phyloP scores from a whole-genome alignment of 2,888 invertebrate species.

The Trachelus tabidus region DNA sequence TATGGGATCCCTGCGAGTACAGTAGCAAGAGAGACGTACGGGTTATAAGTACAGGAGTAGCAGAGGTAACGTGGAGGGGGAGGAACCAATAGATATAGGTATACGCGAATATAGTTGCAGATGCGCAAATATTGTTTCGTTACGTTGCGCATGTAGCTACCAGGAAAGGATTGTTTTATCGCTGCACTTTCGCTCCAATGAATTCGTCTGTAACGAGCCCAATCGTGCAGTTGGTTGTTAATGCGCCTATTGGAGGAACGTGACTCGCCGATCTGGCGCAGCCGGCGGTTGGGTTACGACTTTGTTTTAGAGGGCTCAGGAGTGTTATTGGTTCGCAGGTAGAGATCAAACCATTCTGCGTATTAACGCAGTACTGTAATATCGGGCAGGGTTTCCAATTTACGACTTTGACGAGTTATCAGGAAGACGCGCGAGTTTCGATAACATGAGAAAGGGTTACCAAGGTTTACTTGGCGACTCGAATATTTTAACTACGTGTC shows the following conservation, averaged over 20 bases:
- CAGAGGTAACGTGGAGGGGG: background rate
- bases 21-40: background rate
- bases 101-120: constrained; percentile 42
- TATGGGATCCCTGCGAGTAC: constrained; percentile 7
- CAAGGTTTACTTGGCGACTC: background rate
- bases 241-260: background rate
- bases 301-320: background rate
- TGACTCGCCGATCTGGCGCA: background rate
- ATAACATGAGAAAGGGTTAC: background rate
- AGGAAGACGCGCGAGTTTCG: background rate
- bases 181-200: constrained; percentile 46
- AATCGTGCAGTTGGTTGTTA: constrained; percentile 17
- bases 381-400: background rate
- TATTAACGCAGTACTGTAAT: background rate
- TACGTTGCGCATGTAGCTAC: constrained; percentile 44
- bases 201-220: constrained; percentile 41
- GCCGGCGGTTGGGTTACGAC: background rate
- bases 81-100: background rate
- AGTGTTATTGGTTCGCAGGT: too few species aligned
- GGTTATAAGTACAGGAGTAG: background rate
- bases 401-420: background rate
- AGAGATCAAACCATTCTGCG: too few species aligned
- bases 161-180: constrained; percentile 54
- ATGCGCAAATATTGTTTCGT: constrained; percentile 44
- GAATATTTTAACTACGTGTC: background rate